Conservation (phyloP, 2,888 invertebrate species). For the Caenorhabditis auriculariae region DNA sequence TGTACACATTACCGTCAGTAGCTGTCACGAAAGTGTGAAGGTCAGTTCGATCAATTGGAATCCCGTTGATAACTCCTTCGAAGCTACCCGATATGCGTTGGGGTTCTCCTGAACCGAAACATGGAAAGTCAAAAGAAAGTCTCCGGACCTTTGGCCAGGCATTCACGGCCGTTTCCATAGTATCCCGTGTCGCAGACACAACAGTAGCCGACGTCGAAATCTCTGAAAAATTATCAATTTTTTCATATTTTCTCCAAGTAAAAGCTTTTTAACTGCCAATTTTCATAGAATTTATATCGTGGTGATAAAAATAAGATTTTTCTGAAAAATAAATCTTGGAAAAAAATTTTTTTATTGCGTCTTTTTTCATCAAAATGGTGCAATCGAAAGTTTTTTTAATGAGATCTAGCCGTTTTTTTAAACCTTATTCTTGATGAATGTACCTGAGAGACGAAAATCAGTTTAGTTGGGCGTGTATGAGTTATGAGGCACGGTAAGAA, state of each 20-base stretch:
- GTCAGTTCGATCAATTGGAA: conserved; percentile 75
- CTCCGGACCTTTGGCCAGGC: conserved; percentile 75
- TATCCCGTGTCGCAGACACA: conserved; percentile 80
- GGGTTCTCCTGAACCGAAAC: conserved; percentile 74
- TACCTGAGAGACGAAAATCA: no score
- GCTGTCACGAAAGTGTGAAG: conserved; percentile 85
- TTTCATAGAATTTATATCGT: no score
- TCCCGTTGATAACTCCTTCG: conserved; percentile 80
- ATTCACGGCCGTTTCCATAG: conserved; percentile 89
- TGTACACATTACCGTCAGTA: conserved; percentile 45
- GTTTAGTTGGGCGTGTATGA: no score
- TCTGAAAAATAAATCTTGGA: no score
- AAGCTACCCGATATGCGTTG: conserved; percentile 85
- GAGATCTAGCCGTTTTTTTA: no score
- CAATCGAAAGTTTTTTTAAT: no score
- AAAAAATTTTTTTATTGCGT: no score
- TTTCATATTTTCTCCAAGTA: conserved; percentile 77
- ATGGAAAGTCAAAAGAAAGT: neutral
- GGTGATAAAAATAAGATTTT: no score
- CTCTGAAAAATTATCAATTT: conserved; percentile 81
- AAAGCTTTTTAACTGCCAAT: no score
- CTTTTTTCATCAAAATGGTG: no score
- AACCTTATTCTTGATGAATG: no score
- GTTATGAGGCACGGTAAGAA: no score
- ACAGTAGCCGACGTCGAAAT: conserved; percentile 83